phyloP scores from a whole-genome alignment of 2,797 vertebrate species.

The Triplophysa bombifrons region DNA sequence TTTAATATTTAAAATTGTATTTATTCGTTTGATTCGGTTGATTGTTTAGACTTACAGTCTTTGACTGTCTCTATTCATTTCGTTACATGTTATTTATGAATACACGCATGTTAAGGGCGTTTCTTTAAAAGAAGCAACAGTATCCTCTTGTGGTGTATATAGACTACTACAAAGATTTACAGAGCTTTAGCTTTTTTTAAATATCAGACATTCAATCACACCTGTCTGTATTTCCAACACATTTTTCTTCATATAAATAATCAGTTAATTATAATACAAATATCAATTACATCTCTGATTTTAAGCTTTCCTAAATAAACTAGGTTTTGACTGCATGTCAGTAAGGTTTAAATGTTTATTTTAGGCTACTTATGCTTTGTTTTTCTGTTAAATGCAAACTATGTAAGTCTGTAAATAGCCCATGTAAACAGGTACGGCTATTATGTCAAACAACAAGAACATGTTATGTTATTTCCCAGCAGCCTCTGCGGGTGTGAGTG shows the following conservation, averaged over 20 bases:
- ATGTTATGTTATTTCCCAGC: constrained; percentile 11
- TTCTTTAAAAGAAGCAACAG: constrained; percentile 19
- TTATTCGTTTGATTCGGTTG: no score
- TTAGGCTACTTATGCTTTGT: neutral
- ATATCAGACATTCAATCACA: neutral
- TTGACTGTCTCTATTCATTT: neutral
- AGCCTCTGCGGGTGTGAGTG: constrained; percentile 14
- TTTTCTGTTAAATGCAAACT: neutral
- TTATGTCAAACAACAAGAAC: constrained; percentile 9
- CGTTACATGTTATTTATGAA: neutral
- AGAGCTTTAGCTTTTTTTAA: neutral
- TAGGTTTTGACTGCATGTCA: no score
- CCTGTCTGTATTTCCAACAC: neutral
- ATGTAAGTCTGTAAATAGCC: neutral
- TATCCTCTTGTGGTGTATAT: constrained; percentile 13
- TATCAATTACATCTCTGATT: neutral
- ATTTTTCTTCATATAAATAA: neutral
- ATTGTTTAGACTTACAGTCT: no score
- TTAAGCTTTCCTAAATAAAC: neutral
- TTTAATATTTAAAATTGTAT: no score
- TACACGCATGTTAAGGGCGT: neutral
- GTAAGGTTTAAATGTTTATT: neutral
- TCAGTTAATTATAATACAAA: no score
- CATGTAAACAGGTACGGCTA: neutral
- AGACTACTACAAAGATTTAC: constrained; percentile 2